Conservation (phyloP, 2,888 invertebrate species). For the Noctuana brunneofusca region DNA sequence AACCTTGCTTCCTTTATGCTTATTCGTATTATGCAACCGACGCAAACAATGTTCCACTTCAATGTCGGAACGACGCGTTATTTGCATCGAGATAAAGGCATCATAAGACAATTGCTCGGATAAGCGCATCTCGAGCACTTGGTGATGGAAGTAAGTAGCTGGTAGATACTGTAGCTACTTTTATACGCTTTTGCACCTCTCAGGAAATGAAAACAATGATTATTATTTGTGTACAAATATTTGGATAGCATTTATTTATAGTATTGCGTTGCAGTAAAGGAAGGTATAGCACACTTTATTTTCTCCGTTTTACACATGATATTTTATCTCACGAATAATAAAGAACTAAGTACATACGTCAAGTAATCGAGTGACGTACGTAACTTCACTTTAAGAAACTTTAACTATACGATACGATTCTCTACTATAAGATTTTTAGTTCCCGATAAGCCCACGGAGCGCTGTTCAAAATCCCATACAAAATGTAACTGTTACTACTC, state of each 20-base stretch:
- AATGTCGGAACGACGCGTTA: background rate
- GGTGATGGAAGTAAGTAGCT: background rate
- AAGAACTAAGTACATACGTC: too few species aligned
- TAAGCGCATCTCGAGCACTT: slow-evolving; percentile 1
- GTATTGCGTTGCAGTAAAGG: background rate
- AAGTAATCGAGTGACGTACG: too few species aligned
- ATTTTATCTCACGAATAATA: too few species aligned
- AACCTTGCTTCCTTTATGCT: background rate
- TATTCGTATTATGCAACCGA: background rate
- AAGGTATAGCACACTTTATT: background rate
- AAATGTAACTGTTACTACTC: too few species aligned
- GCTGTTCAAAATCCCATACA: too few species aligned
- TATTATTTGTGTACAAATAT: background rate
- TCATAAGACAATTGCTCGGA: slow-evolving; percentile 3
- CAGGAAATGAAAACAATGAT: background rate
- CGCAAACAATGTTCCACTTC: background rate
- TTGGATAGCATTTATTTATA: background rate
- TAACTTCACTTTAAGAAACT: too few species aligned
- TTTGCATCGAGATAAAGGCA: slow-evolving; percentile 6
- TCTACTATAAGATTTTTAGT: too few species aligned
- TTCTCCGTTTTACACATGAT: too few species aligned
- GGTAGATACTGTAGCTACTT: background rate
- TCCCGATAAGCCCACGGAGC: too few species aligned
- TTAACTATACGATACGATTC: too few species aligned
- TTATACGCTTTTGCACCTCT: background rate